Evolutionary conservation across 2,888 invertebrate genomes (phyloP).

Genomic region (Portevinia maculata): DNA sequence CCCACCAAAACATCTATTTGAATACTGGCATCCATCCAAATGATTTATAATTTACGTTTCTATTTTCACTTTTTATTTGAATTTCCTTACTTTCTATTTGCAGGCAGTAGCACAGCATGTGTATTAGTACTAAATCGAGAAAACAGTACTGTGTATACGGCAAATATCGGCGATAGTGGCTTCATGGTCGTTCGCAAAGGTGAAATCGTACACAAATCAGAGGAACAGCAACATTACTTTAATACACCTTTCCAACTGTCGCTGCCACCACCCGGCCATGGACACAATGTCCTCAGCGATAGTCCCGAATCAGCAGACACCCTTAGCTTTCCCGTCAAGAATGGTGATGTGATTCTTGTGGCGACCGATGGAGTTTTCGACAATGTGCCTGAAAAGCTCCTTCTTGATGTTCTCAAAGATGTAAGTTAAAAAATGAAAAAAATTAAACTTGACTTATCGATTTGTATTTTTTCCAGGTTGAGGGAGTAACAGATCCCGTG

Average conservation of each 20-base stretch:
- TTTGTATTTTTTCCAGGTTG: slow-evolving; percentile 81
- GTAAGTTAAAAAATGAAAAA: slow-evolving; percentile 79
- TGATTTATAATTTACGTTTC: slow-evolving; percentile 24
- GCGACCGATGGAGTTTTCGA: slow-evolving; percentile 99
- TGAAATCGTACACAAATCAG: slow-evolving; percentile 94
- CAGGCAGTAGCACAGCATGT: slow-evolving; percentile 99
- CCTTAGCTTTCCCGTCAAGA: slow-evolving; percentile 92
- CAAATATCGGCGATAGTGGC: slow-evolving; percentile 99
- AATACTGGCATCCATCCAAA: slow-evolving; percentile 47
- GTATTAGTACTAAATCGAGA: slow-evolving; percentile 96
- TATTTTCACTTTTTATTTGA: slow-evolving; percentile 38
- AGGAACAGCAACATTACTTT: slow-evolving; percentile 99
- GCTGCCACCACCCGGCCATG: slow-evolving; percentile 95
- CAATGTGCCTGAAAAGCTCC: slow-evolving; percentile 95
- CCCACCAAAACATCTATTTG: slow-evolving; percentile 8
- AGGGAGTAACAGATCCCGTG: slow-evolving; percentile 89
- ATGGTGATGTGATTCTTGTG: slow-evolving; percentile 96
- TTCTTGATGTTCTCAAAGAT: slow-evolving; percentile 92
- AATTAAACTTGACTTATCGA: not conserved
- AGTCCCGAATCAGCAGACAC: slow-evolving; percentile 96
- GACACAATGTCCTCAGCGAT: slow-evolving; percentile 94
- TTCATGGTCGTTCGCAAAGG: slow-evolving; percentile 96
- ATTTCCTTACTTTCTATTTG: slow-evolving; percentile 73
- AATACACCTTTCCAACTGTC: slow-evolving; percentile 99
- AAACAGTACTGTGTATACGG: slow-evolving; percentile 95